A percentile compares a stretch with the other conserved stretches of the same genome.
Evolutionary conservation across 2,888 invertebrate genomes (phyloP).

Genomic region (Meganola albula): DNA sequence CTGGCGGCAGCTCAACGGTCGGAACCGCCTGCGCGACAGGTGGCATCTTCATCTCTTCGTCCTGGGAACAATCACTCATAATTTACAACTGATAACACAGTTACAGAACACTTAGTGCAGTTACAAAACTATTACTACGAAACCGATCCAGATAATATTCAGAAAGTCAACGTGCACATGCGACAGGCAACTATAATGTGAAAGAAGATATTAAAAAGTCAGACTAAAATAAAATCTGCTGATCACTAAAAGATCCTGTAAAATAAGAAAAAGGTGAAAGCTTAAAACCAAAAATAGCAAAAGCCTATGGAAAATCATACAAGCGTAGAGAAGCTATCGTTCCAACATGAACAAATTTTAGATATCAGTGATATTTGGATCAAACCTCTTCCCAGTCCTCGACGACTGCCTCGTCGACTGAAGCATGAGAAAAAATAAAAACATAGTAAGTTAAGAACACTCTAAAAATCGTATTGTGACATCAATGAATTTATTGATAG

Average conservation of each 20-base stretch:
- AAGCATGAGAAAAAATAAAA: conserved; percentile 65
- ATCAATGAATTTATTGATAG: no score
- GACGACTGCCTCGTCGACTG: conserved; percentile 69
- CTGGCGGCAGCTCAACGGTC: conserved; percentile 59
- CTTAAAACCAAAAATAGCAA: conserved; percentile 33
- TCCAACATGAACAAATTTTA: conserved; percentile 19
- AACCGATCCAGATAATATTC: conserved; percentile 10
- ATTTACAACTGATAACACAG: background rate
- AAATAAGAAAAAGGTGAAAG: conserved; percentile 10
- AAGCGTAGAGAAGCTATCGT: conserved; percentile 37
- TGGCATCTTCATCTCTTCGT: conserved; percentile 36
- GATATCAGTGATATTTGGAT: conserved; percentile 27
- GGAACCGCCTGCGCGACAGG: conserved; percentile 40
- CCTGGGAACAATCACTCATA: conserved; percentile 14
- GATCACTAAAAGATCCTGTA: conserved; percentile 8
- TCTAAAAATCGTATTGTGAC: no score
- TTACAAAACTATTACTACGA: background rate
- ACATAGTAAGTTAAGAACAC: conserved; percentile 26
- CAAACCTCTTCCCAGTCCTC: conserved; percentile 71
- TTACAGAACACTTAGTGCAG: background rate
- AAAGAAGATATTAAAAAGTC: conserved; percentile 6
- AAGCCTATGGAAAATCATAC: conserved; percentile 36
- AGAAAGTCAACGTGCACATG: conserved; percentile 23
- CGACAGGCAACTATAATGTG: conserved; percentile 30
- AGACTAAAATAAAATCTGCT: background rate